Percentiles rank a stretch among this genome's conserved stretches.
Evolutionary conservation across 1,140 invertebrate species (phyloP).

Genomic region (Venturia canescens): DNA sequence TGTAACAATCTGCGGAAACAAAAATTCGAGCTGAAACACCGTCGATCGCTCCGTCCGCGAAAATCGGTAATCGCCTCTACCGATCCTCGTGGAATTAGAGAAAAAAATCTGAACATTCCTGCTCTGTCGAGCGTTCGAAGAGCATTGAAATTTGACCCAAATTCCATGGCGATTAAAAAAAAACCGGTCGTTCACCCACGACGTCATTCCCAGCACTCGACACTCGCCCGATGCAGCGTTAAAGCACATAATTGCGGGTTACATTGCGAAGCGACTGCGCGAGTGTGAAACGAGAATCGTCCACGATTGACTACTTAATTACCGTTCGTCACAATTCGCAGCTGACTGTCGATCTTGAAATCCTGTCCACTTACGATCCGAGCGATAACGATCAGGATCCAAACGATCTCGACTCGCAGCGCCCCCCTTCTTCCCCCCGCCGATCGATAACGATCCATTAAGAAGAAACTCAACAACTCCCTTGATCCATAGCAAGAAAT

Average conservation of each 20-base stretch:
- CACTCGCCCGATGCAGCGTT: not conserved
- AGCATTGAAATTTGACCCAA: not conserved
- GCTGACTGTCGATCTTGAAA: conserved; percentile 68
- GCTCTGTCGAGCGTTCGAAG: not conserved
- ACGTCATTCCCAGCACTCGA: not conserved
- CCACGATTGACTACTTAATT: conserved; percentile 46
- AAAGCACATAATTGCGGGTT: not conserved
- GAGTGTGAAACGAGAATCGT: no score
- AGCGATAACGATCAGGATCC: conserved; percentile 49
- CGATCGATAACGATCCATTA: not conserved
- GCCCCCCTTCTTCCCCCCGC: not conserved
- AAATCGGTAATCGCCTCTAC: conserved; percentile 28
- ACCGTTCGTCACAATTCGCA: conserved; percentile 68
- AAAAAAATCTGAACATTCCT: conserved; percentile 38
- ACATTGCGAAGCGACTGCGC: not conserved
- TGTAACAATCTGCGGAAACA: conserved; percentile 69
- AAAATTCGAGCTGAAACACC: not conserved
- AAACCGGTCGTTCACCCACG: not conserved
- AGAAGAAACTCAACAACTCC: not conserved
- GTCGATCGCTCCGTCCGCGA: not conserved
- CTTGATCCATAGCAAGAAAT: not conserved
- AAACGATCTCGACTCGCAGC: conserved; percentile 33
- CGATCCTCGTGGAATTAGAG: no score
- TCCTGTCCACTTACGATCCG: conserved; percentile 48
- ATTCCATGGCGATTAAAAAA: not conserved